Base-by-base conservation (phyloP, 1,140 invertebrate genomes). In the Camponotus pennsylvanicus region DNA sequence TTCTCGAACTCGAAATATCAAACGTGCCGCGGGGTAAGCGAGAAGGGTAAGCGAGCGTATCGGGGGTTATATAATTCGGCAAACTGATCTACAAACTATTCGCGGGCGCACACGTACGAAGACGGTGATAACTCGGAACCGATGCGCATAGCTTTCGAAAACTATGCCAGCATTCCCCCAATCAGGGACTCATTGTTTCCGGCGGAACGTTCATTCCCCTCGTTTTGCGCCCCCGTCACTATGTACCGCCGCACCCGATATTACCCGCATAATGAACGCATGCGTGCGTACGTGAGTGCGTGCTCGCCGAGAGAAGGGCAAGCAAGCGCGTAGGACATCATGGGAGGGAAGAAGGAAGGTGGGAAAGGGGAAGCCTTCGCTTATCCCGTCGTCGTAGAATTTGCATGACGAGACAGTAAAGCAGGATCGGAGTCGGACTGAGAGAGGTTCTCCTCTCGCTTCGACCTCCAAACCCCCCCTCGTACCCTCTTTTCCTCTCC, bases 331-430 rank as follows among this genome's bases (percentile, higher is more conserved):
- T 77, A 63, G 76, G 49, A 79, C 37, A 21, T 45, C 32, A 15
- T 15, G 3, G 45, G 45, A 13, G 3, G 13, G 3, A 49, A 13
- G 45, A 15, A 27, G 13, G 13, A 13, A 13, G 13, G 13, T 4
- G 11, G 45, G 13, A 3, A 3, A 32, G 13, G 57, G n/a, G 55
- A 63, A 37, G 86, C 73, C 86, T 70, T 55, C 85, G 61, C 75
- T 91, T 90, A 86, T 86, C 78, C 87, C 69, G 37, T 64, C 86
- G 87, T 91, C 89, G 89, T 91, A 90, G 86, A 92, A 93, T 92
- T 92, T 93, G 91, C 92, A 93, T 92, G 92, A 92, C 90, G 91
- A 91, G 91, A 88, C 89, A 89, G 92, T 92, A 92, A 93, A 93
- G 92, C 88, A 49, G 57, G 40, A 63, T 73, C 69, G 69, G 27